Evolutionary conservation across 1,140 invertebrate species (phyloP).

Genomic region (Carcinoscorpius rotundicauda): DNA sequence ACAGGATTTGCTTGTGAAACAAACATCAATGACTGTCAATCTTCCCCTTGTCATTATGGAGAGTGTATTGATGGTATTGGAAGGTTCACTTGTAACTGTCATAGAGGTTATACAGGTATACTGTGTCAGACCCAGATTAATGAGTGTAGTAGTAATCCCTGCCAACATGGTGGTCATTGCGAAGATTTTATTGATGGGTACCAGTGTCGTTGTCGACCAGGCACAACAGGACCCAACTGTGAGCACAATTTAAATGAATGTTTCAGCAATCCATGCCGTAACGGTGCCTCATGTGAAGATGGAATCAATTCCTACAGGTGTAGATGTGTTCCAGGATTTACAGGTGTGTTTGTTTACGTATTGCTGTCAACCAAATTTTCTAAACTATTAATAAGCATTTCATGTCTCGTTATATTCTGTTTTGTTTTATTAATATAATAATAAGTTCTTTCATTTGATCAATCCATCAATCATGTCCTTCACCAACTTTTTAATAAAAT

Average conservation of each 20-base stretch:
- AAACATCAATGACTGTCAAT: conserved; percentile 73
- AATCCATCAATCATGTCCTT: too few species aligned
- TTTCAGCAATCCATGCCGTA: conserved; percentile 60
- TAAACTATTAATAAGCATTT: too few species aligned
- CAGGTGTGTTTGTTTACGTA: conserved; percentile 35
- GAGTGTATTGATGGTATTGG: conserved; percentile 57
- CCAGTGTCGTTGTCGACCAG: conserved; percentile 57
- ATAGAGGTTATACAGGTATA: conserved; percentile 72
- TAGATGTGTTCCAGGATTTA: conserved; percentile 73
- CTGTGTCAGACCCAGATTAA: conserved; percentile 83
- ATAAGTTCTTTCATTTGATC: too few species aligned
- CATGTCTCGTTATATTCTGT: too few species aligned
- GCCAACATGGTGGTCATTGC: conserved; percentile 47
- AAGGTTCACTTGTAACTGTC: conserved; percentile 74
- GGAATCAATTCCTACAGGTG: conserved; percentile 94
- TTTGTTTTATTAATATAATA: too few species aligned
- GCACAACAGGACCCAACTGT: conserved; percentile 61
- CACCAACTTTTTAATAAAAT: too few species aligned
- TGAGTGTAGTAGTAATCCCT: conserved; percentile 59
- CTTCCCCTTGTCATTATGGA: conserved; percentile 70
- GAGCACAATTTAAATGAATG: conserved; percentile 81
- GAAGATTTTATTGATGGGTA: conserved; percentile 50
- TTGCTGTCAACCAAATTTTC: too few species aligned
- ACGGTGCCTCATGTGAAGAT: conserved; percentile 77
- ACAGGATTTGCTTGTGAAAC: conserved; percentile 60